Evolutionary conservation across 2,888 invertebrate genomes (phyloP).

Genomic region (Halocaridina rubra): DNA sequence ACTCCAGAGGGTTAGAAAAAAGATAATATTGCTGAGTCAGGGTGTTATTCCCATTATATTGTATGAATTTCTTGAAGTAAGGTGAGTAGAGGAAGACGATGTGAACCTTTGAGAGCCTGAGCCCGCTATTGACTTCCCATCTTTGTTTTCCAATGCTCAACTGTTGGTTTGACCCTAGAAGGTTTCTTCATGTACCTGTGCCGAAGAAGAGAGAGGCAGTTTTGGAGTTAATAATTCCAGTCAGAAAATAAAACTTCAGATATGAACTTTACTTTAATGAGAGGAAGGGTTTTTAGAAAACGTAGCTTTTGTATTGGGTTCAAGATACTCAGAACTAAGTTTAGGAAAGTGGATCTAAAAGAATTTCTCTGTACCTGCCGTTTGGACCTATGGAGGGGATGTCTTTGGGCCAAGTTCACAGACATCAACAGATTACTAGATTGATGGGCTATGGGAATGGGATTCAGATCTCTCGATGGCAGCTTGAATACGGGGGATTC

Average conservation of each 20-base stretch:
- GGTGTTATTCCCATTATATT: too few relatives aligned
- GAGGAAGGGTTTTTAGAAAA: not conserved
- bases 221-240: not conserved
- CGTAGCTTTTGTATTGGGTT: not conserved
- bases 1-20: too few relatives aligned
- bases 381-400: not conserved
- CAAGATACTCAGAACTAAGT: not conserved
- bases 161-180: not conserved
- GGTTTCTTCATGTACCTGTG: not conserved
- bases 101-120: too few relatives aligned
- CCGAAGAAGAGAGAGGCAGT: not conserved
- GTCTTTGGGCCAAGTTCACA: not conserved
- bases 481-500: not conserved
- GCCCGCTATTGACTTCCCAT: not conserved
- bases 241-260: constrained; percentile 11
- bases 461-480: not conserved
- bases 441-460: not conserved
- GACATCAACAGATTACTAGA: too few relatives aligned
- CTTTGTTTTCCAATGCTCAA: not conserved
- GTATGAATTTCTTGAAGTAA: too few relatives aligned
- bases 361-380: not conserved
- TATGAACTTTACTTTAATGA: constrained; percentile 1
- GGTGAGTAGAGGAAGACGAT: not conserved
- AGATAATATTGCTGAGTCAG: too few relatives aligned
- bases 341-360: not conserved